These are phyloP conservation scores for Bryconaethiops microstoma DNA, from an alignment of 2,797 vertebrate species.

Conservation along the genomic window DNA sequence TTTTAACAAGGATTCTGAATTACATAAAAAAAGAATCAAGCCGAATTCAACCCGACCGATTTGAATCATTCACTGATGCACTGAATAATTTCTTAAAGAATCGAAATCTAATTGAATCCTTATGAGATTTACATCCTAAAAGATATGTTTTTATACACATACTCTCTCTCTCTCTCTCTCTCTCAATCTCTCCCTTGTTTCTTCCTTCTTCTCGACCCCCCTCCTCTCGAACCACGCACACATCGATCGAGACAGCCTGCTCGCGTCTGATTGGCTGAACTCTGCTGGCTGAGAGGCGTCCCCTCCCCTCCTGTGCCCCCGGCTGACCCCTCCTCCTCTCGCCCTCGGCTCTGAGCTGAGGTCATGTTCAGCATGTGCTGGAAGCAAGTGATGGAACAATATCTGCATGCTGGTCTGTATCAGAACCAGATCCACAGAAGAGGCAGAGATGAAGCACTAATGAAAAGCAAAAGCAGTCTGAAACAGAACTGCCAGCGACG, in stretches of 20 bases:
- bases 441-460: neutral
- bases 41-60: too few relatives aligned
- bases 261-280: conserved; percentile 63
- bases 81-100: too few relatives aligned
- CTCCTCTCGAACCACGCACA: conserved; percentile 18
- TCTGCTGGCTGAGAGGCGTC: conserved; percentile 51
- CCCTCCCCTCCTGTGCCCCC: conserved; percentile 20
- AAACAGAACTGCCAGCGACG: neutral
- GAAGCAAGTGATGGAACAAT: conserved; percentile 63
- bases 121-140: too few relatives aligned
- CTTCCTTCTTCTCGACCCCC: neutral
- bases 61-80: too few relatives aligned
- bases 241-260: conserved; percentile 62
- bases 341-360: conserved; percentile 49
- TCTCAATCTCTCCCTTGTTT: conserved; percentile 10
- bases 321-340: conserved; percentile 57
- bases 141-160: neutral
- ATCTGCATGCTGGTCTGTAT: conserved; percentile 16
- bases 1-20: too few relatives aligned
- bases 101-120: too few relatives aligned
- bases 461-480: neutral
- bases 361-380: conserved; percentile 60
- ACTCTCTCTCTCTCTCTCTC: conserved; percentile 16
- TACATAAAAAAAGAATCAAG: too few relatives aligned
- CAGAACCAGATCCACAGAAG: neutral